Conservation (phyloP, 2,113 vertebrate species). For the Corythornis vintsioides region DNA sequence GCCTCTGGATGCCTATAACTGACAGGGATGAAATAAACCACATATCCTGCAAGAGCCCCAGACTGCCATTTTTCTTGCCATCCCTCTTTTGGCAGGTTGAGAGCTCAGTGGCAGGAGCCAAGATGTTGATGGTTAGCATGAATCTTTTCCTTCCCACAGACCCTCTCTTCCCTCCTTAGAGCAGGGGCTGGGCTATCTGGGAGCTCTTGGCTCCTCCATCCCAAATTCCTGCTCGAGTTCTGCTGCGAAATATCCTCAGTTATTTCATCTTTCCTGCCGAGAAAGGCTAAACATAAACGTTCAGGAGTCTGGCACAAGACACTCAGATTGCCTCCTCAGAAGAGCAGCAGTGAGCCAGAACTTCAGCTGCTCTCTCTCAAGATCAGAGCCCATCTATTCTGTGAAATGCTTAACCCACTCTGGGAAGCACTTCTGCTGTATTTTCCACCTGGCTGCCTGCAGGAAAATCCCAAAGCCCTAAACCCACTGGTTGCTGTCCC, state of each 20-base stretch:
- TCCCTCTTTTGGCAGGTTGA: slow-evolving; percentile 36
- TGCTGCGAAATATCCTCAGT: background rate
- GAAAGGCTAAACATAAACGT: slow-evolving; percentile 20
- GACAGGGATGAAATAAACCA: slow-evolving; percentile 29
- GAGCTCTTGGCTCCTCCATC: slow-evolving; percentile 18
- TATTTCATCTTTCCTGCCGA: slow-evolving; percentile 24
- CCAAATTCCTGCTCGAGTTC: background rate
- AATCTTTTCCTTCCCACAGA: slow-evolving; percentile 25
- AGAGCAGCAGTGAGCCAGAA: background rate
- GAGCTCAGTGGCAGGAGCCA: background rate
- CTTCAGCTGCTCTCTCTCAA: slow-evolving; percentile 35
- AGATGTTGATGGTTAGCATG: background rate
- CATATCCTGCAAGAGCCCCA: slow-evolving; percentile 19
- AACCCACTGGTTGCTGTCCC: background rate
- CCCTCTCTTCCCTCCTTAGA: background rate
- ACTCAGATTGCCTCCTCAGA: background rate
- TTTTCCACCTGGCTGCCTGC: background rate
- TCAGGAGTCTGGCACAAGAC: slow-evolving; percentile 25
- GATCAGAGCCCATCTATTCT: background rate
- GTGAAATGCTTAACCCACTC: background rate
- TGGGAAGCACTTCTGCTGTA: background rate
- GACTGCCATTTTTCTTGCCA: background rate
- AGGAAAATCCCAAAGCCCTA: background rate
- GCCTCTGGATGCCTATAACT: slow-evolving; percentile 3
- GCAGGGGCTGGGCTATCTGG: background rate